Percentiles rank a stretch among this genome's conserved stretches.
Evolutionary conservation across 2,888 invertebrate species (phyloP).

Genomic region (Synanthedon tipuliformis): DNA sequence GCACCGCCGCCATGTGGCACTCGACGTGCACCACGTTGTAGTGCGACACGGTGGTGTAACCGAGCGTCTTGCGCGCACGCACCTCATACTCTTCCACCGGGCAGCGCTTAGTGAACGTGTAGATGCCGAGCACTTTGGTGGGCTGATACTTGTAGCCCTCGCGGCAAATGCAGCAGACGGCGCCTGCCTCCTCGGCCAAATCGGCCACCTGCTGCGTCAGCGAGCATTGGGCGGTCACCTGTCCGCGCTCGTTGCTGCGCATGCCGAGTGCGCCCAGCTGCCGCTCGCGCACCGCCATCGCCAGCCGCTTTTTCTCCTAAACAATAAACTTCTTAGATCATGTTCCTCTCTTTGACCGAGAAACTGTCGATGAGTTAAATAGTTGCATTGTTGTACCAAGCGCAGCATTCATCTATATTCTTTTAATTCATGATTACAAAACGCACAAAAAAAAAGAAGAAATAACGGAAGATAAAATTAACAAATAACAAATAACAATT

Average conservation of each 20-base stretch:
- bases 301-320: conserved; percentile 94
- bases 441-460: too few species aligned
- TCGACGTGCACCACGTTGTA: conserved; percentile 99
- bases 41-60: conserved; percentile 95
- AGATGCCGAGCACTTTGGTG: conserved; percentile 93
- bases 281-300: conserved; percentile 98
- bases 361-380: too few species aligned
- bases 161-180: conserved; percentile 96
- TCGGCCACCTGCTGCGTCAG: conserved; percentile 95
- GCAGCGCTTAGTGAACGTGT: conserved; percentile 96
- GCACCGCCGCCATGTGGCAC: conserved; percentile 96
- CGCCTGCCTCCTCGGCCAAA: conserved; percentile 93
- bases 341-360: too few species aligned
- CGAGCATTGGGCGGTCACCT: conserved; percentile 91
- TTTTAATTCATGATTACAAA: too few species aligned
- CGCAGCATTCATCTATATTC: too few species aligned
- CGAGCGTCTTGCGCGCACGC: conserved; percentile 87
- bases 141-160: conserved; percentile 98
- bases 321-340: too few species aligned
- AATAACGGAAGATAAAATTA: too few species aligned
- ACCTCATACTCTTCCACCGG: conserved; percentile 93
- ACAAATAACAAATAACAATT: too few species aligned
- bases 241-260: conserved; percentile 97
- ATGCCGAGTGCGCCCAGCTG: conserved; percentile 95
- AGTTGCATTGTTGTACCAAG: too few species aligned